Percentiles rank a stretch among this genome's conserved stretches.
phyloP scores from a whole-genome alignment of 2,113 vertebrate species.

The Siniperca chuatsi region DNA sequence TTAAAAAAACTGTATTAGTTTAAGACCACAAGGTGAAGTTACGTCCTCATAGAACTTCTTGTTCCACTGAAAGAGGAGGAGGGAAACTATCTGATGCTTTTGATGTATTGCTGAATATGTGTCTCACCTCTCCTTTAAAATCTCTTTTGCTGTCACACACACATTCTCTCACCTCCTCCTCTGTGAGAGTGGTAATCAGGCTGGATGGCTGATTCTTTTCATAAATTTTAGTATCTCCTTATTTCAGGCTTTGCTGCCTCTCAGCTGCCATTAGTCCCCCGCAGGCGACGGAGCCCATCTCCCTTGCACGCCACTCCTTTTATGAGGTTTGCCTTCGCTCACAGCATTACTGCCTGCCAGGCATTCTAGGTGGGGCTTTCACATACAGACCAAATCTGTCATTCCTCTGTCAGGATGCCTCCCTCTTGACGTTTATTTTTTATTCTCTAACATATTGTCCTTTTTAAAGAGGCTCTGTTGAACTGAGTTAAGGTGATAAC shows the following conservation, averaged over 20 bases:
- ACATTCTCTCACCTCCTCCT: slow-evolving; percentile 22
- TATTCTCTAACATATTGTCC: slow-evolving; percentile 61
- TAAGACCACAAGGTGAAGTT: slow-evolving; percentile 20
- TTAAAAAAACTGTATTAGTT: background rate
- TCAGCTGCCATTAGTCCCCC: slow-evolving; percentile 77
- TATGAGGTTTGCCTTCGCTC: slow-evolving; percentile 70
- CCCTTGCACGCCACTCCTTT: slow-evolving; percentile 62
- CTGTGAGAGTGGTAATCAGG: slow-evolving; percentile 69
- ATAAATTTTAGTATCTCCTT: slow-evolving; percentile 80
- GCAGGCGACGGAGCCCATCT: slow-evolving; percentile 70
- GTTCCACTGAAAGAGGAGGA: slow-evolving; percentile 18
- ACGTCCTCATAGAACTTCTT: slow-evolving; percentile 8
- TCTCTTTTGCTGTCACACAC: slow-evolving; percentile 40
- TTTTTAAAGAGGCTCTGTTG: slow-evolving; percentile 61
- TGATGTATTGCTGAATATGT: slow-evolving; percentile 26
- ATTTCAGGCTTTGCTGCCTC: slow-evolving; percentile 83
- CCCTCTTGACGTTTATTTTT: slow-evolving; percentile 50
- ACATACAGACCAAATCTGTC: slow-evolving; percentile 69
- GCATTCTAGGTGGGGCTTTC: slow-evolving; percentile 66
- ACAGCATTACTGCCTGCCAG: slow-evolving; percentile 57
- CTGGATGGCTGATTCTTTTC: slow-evolving; percentile 78
- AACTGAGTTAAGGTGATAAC: slow-evolving; percentile 59
- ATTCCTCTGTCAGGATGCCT: slow-evolving; percentile 61
- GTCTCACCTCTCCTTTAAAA: slow-evolving; percentile 52
- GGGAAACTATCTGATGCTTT: slow-evolving; percentile 28